Evolutionary conservation across 1,140 invertebrate genomes (phyloP), one percentile per base, ranked within the genome.

Genomic region (Aphidius gifuensis): DNA sequence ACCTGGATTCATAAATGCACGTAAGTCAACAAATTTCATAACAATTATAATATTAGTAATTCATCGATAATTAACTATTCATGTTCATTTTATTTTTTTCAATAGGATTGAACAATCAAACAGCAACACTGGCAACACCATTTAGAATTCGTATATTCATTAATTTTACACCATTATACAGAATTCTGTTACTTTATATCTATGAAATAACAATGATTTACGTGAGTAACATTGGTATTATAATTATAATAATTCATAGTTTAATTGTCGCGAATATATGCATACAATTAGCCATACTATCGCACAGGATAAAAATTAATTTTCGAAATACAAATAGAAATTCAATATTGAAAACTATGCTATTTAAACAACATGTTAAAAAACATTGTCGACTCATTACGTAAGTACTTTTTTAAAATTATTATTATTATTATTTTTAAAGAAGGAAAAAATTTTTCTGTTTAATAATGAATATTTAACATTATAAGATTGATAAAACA

Each of bases 101-200:
- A 40, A 55, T 42, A 44, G 43, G 4, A 8, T 8, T 43, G 1
- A 38, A 40, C 5, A 60, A 60, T 32, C 4, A n/a, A 7, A 51
- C 48, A 23, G 21, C 43, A 3, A 23, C 39, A 7, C 21, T 51
- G 8, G 40, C 9, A 51, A 8, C 47, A 5, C 58, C 58, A 21
- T 60, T 8, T 49, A 48, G 58, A 23, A 53, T 60, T n/a, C 46
- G n/a, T 11, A 39, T 48, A 42, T 16, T 42, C 5, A 9, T 51
- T 8, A 21, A 40, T 9, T 21, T 60, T n/a, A 38, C 38, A 32
- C 43, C 32, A 21, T 9, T 50, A 3, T 23, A 60, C 9, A 11
- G 49, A 23, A 42, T 38, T 4, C 11, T 60, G 4, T 43, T 45
- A 9, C 3, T 60, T 9, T 50, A 60, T 21, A 23, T 53, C 8